Evolutionary conservation across 2,797 vertebrate genomes (phyloP), one percentile per base, ranked within the genome.

Genomic region (Danionella dracula): DNA sequence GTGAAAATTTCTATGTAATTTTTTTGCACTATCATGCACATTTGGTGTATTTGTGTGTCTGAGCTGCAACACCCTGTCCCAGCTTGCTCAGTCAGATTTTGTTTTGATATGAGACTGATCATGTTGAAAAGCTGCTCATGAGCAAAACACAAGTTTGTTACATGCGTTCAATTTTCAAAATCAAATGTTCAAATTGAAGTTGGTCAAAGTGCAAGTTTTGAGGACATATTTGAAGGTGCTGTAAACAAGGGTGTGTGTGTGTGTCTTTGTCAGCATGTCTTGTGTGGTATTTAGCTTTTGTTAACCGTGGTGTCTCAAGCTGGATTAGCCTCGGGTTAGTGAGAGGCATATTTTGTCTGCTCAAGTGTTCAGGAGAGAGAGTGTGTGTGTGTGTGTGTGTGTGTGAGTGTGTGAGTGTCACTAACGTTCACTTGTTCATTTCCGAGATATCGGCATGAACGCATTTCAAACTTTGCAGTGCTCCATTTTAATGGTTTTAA

Each of bases 391-490:
- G 34, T 64, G 44, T 54, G n/a, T n/a, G n/a, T n/a, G n/a, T n/a
- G n/a, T n/a, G n/a, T n/a, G n/a, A n/a, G n/a, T n/a, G n/a, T n/a
- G n/a, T n/a, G n/a, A n/a, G n/a, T n/a, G n/a, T n/a, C 41, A 45
- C 70, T 70, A 53, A 60, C 21, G 41, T 66, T 59, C 74, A 49
- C 48, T 53, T 72, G 45, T 55, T 72, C 49, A 74, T 74, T 74
- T 54, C 42, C 58, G 42, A 42, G 12, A 60, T 68, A 35, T 57
- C 48, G 34, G 65, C 7, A 16, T 16, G 16, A 55, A 55, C 53
- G 56, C 70, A 29, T 61, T 59, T 60, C 27, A 73, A 58, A 75
- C 53, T 72, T 75, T 70, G 49, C 56, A 53, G 49, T 42, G 44
- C 21, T 68, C 41, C 61, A 41, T 21, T 71, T 72, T 21, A 61